These are phyloP conservation scores for Drosophila leonis DNA, from an alignment of 2,888 invertebrate genomes.

Conservation along the genomic window DNA sequence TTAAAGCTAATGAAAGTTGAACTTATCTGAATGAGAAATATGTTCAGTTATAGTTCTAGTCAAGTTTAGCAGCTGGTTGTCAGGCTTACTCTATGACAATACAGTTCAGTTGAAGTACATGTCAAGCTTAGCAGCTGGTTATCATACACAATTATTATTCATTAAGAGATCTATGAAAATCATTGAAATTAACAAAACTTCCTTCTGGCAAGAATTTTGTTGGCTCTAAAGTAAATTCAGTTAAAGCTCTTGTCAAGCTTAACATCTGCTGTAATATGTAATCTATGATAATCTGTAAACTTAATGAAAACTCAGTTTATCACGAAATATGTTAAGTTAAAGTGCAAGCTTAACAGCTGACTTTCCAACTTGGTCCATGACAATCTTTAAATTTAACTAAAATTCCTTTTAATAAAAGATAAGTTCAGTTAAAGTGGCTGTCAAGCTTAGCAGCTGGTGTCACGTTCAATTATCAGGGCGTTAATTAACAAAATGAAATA, in stretches of 20 bases:
- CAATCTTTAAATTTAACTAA: not conserved
- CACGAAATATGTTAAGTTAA: not conserved
- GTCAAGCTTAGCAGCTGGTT: not conserved
- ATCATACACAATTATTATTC: not conserved
- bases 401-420: not conserved
- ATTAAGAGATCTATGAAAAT: not conserved
- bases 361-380: not conserved
- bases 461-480: slow-evolving; percentile 10
- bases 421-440: not conserved
- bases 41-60: too few species aligned
- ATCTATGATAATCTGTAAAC: not conserved
- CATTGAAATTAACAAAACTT: too few species aligned
- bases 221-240: too few species aligned
- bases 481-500: slow-evolving; percentile 37
- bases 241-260: too few species aligned
- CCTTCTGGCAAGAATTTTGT: too few species aligned
- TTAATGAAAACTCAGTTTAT: not conserved
- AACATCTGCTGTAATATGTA: not conserved
- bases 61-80: too few species aligned
- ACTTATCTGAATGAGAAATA: too few species aligned
- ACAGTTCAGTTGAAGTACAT: not conserved
- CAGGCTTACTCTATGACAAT: too few species aligned
- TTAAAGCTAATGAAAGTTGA: too few species aligned
- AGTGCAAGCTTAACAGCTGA: not conserved
- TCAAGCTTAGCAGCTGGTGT: not conserved